phyloP scores from a whole-genome alignment of 2,797 vertebrate genomes.

The Poecile montanus region DNA sequence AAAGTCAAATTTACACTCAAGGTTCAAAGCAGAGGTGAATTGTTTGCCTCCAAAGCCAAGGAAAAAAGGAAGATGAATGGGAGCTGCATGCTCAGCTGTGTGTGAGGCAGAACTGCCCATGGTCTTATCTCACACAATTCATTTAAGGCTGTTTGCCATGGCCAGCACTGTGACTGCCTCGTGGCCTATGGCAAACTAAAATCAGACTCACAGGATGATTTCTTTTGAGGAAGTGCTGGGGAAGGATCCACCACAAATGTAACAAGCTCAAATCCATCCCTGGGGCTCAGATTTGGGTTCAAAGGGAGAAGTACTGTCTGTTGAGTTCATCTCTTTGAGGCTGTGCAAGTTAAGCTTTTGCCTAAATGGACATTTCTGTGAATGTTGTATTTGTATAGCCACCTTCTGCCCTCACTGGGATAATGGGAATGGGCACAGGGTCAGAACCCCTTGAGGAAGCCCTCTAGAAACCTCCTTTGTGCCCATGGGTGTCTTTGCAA shows the following conservation, averaged over 20 bases:
- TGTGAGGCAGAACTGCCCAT: background rate
- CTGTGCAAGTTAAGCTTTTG: background rate
- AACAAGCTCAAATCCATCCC: background rate
- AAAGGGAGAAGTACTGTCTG: background rate
- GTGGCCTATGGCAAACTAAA: background rate
- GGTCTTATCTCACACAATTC: background rate
- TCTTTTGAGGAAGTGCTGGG: background rate
- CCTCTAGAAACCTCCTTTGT: background rate
- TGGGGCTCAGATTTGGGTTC: background rate
- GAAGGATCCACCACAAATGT: background rate
- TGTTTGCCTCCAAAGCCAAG: background rate
- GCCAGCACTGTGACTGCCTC: rapidly evolving
- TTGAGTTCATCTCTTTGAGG: background rate
- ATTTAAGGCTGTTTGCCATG: background rate
- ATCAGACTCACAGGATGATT: background rate
- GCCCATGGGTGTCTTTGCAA: background rate
- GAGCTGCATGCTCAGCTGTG: rapidly evolving
- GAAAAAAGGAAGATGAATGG: background rate
- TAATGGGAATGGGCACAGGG: background rate
- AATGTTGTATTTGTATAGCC: rapidly evolving
- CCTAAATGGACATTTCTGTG: background rate
- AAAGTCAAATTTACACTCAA: background rate
- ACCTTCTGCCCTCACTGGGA: background rate
- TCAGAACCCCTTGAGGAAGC: background rate
- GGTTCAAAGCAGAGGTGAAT: background rate